Conservation (phyloP, 2,797 vertebrate species). For the Anomalospiza imberbis region DNA sequence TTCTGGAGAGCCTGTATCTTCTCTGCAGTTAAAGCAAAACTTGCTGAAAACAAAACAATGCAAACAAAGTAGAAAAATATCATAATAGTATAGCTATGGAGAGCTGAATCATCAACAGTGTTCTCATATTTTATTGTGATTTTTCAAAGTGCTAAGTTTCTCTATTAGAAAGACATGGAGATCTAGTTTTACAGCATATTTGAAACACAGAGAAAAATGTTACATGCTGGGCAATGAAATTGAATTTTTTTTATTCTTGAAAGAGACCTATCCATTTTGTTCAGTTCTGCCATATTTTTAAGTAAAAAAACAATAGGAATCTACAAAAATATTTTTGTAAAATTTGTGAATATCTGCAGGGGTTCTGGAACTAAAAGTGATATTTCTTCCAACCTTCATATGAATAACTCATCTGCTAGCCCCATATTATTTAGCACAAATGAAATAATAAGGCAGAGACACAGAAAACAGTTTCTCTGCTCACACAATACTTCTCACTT, state of each 20-base stretch:
- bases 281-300: slow-evolving; percentile 73
- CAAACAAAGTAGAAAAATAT: slow-evolving; percentile 33
- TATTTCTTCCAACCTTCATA: slow-evolving; percentile 62
- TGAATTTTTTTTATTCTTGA: slow-evolving; percentile 73
- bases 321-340: slow-evolving; percentile 77
- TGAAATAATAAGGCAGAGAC: slow-evolving; percentile 66
- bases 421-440: slow-evolving; percentile 62
- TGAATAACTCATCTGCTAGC: slow-evolving; percentile 60
- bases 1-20: slow-evolving; percentile 1
- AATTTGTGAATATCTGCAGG: slow-evolving; percentile 67
- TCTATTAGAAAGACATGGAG: slow-evolving; percentile 73
- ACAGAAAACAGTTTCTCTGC: slow-evolving; percentile 46
- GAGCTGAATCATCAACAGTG: slow-evolving; percentile 56
- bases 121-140: slow-evolving; percentile 53
- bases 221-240: slow-evolving; percentile 78
- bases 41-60: slow-evolving; percentile 37
- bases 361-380: slow-evolving; percentile 49
- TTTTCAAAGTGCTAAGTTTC: slow-evolving; percentile 69
- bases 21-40: neutral
- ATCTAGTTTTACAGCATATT: slow-evolving; percentile 75
- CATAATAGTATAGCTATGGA: slow-evolving; percentile 47
- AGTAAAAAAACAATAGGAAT: slow-evolving; percentile 73
- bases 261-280: slow-evolving; percentile 70
- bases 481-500: slow-evolving; percentile 23
- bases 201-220: slow-evolving; percentile 73